phyloP scores from a whole-genome alignment of 92 coral and sea anemone species.

The Phenganax marumi region DNA sequence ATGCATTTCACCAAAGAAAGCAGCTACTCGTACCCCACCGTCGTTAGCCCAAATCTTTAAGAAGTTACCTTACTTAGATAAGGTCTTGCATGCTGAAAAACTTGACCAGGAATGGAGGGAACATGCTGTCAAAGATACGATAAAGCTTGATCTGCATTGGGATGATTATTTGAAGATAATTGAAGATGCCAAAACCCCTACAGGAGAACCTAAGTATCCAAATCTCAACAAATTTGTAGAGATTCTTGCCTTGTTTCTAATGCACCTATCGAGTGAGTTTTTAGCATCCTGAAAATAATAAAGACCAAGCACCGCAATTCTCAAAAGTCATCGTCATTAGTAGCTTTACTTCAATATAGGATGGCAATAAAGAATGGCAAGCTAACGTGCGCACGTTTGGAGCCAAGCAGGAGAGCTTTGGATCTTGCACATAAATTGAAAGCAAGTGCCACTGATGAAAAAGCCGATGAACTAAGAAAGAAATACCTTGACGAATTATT shows the following conservation, averaged over 20 bases:
- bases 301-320: too few relatives aligned
- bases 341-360: too few relatives aligned
- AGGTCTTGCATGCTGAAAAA: neutral
- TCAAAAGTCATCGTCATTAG: too few relatives aligned
- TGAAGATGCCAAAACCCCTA: too few relatives aligned
- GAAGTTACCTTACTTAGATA: neutral
- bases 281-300: too few relatives aligned
- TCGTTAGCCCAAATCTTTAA: neutral
- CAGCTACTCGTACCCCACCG: neutral
- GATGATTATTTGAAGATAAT: neutral
- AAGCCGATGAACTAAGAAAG: too few relatives aligned
- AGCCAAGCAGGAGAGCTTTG: neutral
- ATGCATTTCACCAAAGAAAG: neutral
- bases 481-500: too few relatives aligned
- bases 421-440: too few relatives aligned
- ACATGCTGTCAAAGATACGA: neutral
- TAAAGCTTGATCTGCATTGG: neutral
- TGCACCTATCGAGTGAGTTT: too few relatives aligned
- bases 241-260: neutral
- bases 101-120: slow-evolving; percentile 1
- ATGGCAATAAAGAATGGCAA: too few relatives aligned
- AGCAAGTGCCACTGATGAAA: too few relatives aligned
- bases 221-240: neutral
- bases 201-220: slow-evolving; percentile 3
- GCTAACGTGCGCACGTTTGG: neutral